These are phyloP conservation scores for Pongo pygmaeus DNA, from an alignment of 2,113 vertebrate genomes.

Conservation along the genomic window DNA sequence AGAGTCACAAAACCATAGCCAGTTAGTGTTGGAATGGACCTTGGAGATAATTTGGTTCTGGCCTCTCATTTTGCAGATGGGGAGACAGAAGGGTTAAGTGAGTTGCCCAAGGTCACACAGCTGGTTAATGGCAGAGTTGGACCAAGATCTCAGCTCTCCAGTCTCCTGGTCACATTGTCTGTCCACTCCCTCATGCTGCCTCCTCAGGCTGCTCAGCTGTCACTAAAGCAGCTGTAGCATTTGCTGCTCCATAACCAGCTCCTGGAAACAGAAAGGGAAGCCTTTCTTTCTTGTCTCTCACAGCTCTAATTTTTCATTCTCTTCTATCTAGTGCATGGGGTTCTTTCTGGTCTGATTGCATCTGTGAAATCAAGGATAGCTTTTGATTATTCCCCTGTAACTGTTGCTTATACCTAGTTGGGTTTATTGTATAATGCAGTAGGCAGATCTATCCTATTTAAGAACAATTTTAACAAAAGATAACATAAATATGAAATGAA, in stretches of 20 bases:
- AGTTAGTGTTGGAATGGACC: neutral
- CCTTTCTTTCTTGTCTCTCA: neutral
- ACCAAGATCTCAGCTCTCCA: neutral
- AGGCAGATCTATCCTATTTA: neutral
- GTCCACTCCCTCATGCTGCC: neutral
- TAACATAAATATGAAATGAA: neutral
- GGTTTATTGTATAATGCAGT: neutral
- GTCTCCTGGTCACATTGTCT: neutral
- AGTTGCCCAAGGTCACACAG: constrained; percentile 54
- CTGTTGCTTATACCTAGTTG: neutral
- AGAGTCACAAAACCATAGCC: neutral
- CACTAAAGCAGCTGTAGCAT: neutral
- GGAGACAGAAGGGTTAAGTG: constrained; percentile 33
- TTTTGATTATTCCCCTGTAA: neutral
- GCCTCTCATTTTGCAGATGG: constrained; percentile 31
- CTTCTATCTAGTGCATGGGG: neutral
- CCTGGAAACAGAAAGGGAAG: neutral
- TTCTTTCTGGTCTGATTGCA: neutral
- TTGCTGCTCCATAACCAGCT: neutral
- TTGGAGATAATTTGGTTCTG: neutral
- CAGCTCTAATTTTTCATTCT: neutral
- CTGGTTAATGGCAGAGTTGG: constrained; percentile 15
- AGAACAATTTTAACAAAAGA: constrained; percentile 17
- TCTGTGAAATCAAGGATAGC: neutral
- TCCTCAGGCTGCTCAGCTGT: neutral